These are phyloP conservation scores for Cetonia aurata DNA, from an alignment of 2,888 invertebrate species.

Conservation along the genomic window DNA sequence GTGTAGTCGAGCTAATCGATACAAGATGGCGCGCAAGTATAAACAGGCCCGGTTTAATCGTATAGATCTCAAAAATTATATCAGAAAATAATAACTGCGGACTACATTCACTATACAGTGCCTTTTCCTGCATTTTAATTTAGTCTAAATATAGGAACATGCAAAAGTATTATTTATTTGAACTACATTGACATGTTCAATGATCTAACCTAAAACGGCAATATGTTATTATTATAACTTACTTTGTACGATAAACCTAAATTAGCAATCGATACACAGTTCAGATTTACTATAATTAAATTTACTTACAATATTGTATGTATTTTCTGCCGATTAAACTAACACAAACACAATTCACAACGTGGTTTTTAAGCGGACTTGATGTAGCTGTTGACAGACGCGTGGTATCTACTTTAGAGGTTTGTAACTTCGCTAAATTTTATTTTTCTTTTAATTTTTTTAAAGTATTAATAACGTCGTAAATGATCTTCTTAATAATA, in stretches of 20 bases:
- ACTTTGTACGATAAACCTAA: not conserved
- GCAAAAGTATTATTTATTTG: not conserved
- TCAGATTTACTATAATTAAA: not conserved
- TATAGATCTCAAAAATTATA: not conserved
- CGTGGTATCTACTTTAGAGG: conserved; percentile 53
- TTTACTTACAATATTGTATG: conserved; percentile 35
- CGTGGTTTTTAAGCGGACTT: conserved; percentile 16
- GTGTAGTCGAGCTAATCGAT: conserved; percentile 20
- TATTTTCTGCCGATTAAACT: conserved; percentile 15
- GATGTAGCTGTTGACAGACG: conserved; percentile 55
- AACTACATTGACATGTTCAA: conserved; percentile 7
- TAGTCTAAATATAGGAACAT: too few relatives aligned
- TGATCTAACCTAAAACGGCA: conserved; percentile 26
- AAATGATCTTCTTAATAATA: not conserved
- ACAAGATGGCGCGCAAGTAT: conserved; percentile 41
- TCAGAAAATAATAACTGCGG: not conserved
- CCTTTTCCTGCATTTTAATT: too few relatives aligned
- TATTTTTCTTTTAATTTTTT: not conserved
- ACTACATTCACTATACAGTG: not conserved
- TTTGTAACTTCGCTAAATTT: conserved; percentile 48
- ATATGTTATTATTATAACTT: conserved; percentile 7
- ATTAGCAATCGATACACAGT: not conserved
- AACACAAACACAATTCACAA: conserved; percentile 27
- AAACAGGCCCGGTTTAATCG: conserved; percentile 34
- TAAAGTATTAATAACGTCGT: not conserved